These are phyloP conservation scores for Acronicta alni DNA, from an alignment of 2,888 invertebrate genomes.

Conservation along the genomic window DNA sequence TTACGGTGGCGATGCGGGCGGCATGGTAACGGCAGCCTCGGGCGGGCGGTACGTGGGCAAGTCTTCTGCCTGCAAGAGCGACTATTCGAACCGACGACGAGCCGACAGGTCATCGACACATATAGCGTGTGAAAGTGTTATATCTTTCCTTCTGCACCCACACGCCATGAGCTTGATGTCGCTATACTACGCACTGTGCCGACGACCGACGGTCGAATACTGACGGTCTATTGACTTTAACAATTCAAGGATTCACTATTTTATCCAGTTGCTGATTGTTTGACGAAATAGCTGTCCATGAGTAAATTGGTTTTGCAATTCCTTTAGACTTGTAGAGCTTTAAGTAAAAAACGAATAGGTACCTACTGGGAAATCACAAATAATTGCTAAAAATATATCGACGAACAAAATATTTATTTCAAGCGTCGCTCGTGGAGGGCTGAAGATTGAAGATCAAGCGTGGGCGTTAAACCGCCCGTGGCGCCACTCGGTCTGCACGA, in stretches of 20 bases:
- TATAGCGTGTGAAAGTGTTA: conserved; percentile 85
- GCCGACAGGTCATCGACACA: conserved; percentile 82
- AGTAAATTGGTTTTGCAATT: too few relatives aligned
- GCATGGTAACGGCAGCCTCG: conserved; percentile 29
- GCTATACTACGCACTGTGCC: conserved; percentile 1
- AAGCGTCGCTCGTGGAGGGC: not conserved
- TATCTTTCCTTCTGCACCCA: conserved; percentile 80
- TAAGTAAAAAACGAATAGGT: too few relatives aligned
- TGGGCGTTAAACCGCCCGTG: conserved; percentile 75
- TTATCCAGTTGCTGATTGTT: not conserved
- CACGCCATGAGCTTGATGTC: conserved; percentile 57
- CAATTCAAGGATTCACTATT: conserved; percentile 1
- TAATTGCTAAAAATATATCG: too few relatives aligned
- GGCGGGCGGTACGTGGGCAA: conserved; percentile 70
- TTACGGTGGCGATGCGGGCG: conserved; percentile 8
- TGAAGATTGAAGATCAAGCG: conserved; percentile 37
- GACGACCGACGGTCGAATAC: conserved; percentile 14
- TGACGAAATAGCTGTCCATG: not conserved
- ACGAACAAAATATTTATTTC: too few relatives aligned
- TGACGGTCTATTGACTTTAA: conserved; percentile 15
- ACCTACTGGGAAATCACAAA: too few relatives aligned
- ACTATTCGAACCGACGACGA: conserved; percentile 42
- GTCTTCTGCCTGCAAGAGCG: conserved; percentile 66
- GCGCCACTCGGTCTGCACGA: conserved; percentile 84
- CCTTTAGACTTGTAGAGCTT: too few relatives aligned